Conservation (phyloP, 2,888 invertebrate species). For the Nematopogon swammerdamellus region DNA sequence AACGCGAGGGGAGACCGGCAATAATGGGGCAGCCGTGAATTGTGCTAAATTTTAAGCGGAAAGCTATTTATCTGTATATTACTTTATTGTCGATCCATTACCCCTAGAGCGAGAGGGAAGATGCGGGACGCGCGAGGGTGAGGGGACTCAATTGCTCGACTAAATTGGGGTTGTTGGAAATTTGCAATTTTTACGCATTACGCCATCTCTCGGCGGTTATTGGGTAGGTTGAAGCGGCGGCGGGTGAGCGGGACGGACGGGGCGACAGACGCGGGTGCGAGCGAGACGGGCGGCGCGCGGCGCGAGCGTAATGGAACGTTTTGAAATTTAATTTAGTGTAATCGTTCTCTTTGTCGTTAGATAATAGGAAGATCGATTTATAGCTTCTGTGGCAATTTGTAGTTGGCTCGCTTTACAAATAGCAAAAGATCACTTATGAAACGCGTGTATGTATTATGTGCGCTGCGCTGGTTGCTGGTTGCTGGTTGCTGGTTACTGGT, state of each 20-base stretch:
- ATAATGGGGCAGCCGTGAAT: conserved; percentile 48
- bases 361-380: not conserved
- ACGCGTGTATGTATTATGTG: no score
- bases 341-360: not conserved
- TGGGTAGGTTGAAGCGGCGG: not conserved
- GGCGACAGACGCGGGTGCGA: not conserved
- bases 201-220: conserved; percentile 1
- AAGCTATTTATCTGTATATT: conserved; percentile 51
- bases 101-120: conserved; percentile 27
- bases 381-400: not conserved
- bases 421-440: no score
- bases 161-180: conserved; percentile 31
- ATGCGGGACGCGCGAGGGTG: conserved; percentile 18
- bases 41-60: conserved; percentile 52
- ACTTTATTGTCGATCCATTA: conserved; percentile 55
- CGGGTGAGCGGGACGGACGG: conserved; percentile 2
- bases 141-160: conserved; percentile 21
- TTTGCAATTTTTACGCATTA: conserved; percentile 22
- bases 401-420: no score
- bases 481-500: no score
- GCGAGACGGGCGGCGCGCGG: no score
- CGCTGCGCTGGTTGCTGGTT: no score
- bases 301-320: not conserved
- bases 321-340: not conserved
- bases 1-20: conserved; percentile 38